Conservation (phyloP, 1,140 invertebrate genomes). For the Geopemphigus sp. region DNA sequence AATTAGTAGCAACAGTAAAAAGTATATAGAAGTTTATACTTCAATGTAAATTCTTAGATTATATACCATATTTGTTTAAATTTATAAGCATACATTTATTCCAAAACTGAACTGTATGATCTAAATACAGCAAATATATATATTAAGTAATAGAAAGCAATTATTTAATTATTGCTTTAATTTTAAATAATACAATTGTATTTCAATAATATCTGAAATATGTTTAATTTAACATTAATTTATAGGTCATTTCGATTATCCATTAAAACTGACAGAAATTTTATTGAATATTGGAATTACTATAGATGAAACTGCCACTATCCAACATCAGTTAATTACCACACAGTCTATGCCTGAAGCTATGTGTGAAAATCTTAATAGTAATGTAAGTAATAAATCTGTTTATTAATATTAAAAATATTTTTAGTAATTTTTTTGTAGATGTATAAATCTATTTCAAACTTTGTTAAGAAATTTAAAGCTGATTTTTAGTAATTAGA, state of each 20-base stretch:
- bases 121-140: too few relatives aligned
- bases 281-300: conserved; percentile 55
- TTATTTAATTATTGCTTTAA: too few relatives aligned
- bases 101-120: too few relatives aligned
- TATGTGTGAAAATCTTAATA: neutral
- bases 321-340: conserved; percentile 36
- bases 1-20: too few relatives aligned
- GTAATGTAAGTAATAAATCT: conserved; percentile 14
- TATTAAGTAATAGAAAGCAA: too few relatives aligned
- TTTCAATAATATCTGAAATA: conserved; percentile 7
- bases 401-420: neutral
- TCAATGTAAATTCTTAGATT: too few relatives aligned
- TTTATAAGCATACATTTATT: too few relatives aligned
- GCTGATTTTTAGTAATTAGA: too few relatives aligned
- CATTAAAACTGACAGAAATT: conserved; percentile 63
- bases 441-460: too few relatives aligned
- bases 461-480: too few relatives aligned
- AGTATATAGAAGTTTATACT: too few relatives aligned
- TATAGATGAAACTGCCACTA: conserved; percentile 22
- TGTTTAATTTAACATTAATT: conserved; percentile 55
- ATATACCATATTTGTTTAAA: too few relatives aligned
- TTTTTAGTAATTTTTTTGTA: neutral
- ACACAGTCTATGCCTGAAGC: conserved; percentile 31
- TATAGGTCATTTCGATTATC: conserved; percentile 63
- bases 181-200: neutral